phyloP scores from a whole-genome alignment of 2,797 vertebrate genomes.

The Pterois miles region DNA sequence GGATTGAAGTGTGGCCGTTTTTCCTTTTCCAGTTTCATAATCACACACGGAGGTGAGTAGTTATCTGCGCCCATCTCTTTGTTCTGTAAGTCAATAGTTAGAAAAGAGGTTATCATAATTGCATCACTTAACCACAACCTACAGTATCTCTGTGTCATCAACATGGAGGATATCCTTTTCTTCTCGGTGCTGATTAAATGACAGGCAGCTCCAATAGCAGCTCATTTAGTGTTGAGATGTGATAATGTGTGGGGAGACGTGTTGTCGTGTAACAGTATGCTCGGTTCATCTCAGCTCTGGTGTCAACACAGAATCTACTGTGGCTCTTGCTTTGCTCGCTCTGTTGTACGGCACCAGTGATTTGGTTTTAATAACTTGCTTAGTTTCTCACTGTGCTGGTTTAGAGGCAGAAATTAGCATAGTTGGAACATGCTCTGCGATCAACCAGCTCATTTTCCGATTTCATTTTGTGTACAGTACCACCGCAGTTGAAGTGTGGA shows the following conservation, averaged over 20 bases:
- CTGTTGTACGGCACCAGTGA: slow-evolving; percentile 27
- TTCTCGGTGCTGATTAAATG: slow-evolving; percentile 51
- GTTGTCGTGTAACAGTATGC: slow-evolving; percentile 21
- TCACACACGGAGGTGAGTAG: slow-evolving; percentile 21
- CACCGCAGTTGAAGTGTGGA: slow-evolving; percentile 51
- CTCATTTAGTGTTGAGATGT: slow-evolving; percentile 18
- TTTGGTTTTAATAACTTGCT: slow-evolving; percentile 60
- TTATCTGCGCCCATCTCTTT: slow-evolving; percentile 51
- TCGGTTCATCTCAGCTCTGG: slow-evolving; percentile 17
- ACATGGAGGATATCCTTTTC: slow-evolving; percentile 23
- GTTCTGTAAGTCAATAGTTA: slow-evolving; percentile 56
- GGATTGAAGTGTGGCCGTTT: slow-evolving; percentile 1
- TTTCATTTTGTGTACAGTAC: slow-evolving; percentile 54
- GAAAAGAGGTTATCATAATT: slow-evolving; percentile 47
- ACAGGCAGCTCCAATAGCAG: slow-evolving; percentile 36
- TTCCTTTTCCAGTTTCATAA: slow-evolving; percentile 30
- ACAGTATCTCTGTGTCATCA: slow-evolving; percentile 30
- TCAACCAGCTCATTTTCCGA: slow-evolving; percentile 30
- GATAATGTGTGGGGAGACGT: slow-evolving; percentile 12
- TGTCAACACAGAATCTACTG: neutral
- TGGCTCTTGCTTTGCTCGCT: slow-evolving; percentile 2
- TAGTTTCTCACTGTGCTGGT: slow-evolving; percentile 45
- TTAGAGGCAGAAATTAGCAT: slow-evolving; percentile 39
- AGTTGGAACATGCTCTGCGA: slow-evolving; percentile 30
- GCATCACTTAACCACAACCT: slow-evolving; percentile 47